Evolutionary conservation across 1,140 invertebrate genomes (phyloP).

Genomic region (Pachyrhynchus sulphureomaculatus): DNA sequence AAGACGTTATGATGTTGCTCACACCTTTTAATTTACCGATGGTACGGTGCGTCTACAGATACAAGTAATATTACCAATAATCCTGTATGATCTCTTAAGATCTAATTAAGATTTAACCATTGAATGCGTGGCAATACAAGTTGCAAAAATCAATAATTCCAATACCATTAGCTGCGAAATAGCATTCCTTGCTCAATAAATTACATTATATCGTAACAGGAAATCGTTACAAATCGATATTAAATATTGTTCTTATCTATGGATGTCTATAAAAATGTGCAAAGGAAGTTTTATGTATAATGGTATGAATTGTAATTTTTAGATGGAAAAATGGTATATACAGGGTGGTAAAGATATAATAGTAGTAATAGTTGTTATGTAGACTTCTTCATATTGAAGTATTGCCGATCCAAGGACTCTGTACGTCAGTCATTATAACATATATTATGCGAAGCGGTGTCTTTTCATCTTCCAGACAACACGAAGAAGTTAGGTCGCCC

Average conservation of each 20-base stretch:
- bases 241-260: slow-evolving; percentile 15
- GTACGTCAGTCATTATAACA: too few relatives aligned
- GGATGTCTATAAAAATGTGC: not conserved
- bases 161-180: slow-evolving; percentile 27
- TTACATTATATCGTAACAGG: slow-evolving; percentile 28
- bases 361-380: too few relatives aligned
- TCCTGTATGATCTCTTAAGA: slow-evolving; percentile 18
- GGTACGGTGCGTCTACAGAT: not conserved
- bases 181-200: slow-evolving; percentile 27
- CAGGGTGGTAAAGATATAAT: too few relatives aligned
- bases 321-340: not conserved
- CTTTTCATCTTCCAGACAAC: too few relatives aligned
- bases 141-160: slow-evolving; percentile 30
- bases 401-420: too few relatives aligned
- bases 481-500: too few relatives aligned
- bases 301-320: not conserved
- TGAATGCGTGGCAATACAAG: slow-evolving; percentile 18
- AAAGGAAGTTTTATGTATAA: not conserved
- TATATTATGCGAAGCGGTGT: too few relatives aligned
- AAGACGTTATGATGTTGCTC: not conserved
- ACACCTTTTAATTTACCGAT: not conserved
- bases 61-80: slow-evolving; percentile 13
- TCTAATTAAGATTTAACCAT: slow-evolving; percentile 30
- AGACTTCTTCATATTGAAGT: too few relatives aligned
- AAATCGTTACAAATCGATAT: slow-evolving; percentile 25